Conservation (phyloP, 1,140 invertebrate species). For the Drosophila albomicans region DNA sequence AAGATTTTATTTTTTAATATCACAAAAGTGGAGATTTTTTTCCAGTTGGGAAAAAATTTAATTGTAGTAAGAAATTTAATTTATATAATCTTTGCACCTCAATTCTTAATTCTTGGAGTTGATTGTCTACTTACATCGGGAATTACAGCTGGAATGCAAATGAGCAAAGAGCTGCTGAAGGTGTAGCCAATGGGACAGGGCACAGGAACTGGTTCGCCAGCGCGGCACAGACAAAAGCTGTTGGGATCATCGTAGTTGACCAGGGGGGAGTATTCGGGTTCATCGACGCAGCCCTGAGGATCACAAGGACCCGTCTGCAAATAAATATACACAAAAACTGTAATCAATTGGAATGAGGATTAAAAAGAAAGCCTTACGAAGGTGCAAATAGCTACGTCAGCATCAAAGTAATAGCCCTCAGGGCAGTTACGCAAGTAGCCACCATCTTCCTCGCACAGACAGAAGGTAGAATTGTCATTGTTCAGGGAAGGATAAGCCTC, state of each 20-base stretch:
- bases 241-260: constrained; percentile 49
- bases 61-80: no score
- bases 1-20: no score
- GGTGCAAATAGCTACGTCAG: neutral
- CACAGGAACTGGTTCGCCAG: constrained; percentile 41
- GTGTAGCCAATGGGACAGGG: constrained; percentile 66
- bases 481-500: constrained; percentile 39
- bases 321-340: neutral
- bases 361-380: constrained; percentile 46
- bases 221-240: constrained; percentile 66
- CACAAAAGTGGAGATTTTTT: no score
- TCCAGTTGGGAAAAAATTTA: no score
- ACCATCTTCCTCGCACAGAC: constrained; percentile 42
- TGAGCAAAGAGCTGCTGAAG: constrained; percentile 6
- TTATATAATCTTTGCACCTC: no score
- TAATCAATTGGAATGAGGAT: neutral
- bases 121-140: constrained; percentile 51
- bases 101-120: no score
- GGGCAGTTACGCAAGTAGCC: constrained; percentile 48
- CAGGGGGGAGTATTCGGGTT: constrained; percentile 34
- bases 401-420: constrained; percentile 41
- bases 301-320: constrained; percentile 62
- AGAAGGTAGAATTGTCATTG: constrained; percentile 53
- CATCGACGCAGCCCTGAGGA: constrained; percentile 33
- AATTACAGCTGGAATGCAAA: constrained; percentile 25